Evolutionary conservation across 2,797 vertebrate genomes (phyloP).

Genomic region (Percopsis omiscomaycus): DNA sequence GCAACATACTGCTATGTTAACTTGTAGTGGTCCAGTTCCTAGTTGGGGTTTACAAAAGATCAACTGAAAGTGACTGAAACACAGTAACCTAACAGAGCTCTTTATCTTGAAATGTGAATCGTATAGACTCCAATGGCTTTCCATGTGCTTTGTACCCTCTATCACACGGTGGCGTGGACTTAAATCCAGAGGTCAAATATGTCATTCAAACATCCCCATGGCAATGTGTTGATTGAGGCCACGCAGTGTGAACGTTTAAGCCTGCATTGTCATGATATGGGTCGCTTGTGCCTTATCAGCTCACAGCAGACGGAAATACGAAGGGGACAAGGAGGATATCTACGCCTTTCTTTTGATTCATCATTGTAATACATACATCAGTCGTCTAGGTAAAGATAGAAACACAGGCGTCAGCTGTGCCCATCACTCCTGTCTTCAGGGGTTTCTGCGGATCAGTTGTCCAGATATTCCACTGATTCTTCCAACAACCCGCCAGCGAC

Average conservation of each 20-base stretch:
- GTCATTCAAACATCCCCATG: not conserved
- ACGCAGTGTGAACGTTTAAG: not conserved
- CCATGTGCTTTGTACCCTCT: not conserved
- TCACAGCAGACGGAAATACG: constrained; percentile 51
- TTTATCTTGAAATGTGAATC: not conserved
- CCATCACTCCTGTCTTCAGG: not conserved
- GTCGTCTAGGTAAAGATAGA: constrained; percentile 8
- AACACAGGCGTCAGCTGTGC: constrained; percentile 22
- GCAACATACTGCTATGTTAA: not conserved
- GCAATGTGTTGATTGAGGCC: not conserved
- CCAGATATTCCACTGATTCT: too few species aligned
- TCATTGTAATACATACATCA: not conserved
- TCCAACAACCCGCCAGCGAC: too few species aligned
- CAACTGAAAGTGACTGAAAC: constrained; percentile 6
- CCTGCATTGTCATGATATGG: not conserved
- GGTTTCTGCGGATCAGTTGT: not conserved
- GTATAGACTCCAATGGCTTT: not conserved
- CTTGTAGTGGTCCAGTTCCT: not conserved
- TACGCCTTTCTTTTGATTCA: constrained; percentile 39
- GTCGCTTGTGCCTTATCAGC: constrained; percentile 52
- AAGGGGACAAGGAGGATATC: constrained; percentile 53
- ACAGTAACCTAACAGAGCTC: not conserved
- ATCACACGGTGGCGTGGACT: not conserved
- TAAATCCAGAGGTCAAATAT: constrained; percentile 12
- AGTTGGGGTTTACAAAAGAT: constrained; percentile 6